Percentiles rank a stretch among this genome's conserved stretches.
phyloP scores from a whole-genome alignment of 2,888 invertebrate genomes.

The Eristalinus sepulchralis region DNA sequence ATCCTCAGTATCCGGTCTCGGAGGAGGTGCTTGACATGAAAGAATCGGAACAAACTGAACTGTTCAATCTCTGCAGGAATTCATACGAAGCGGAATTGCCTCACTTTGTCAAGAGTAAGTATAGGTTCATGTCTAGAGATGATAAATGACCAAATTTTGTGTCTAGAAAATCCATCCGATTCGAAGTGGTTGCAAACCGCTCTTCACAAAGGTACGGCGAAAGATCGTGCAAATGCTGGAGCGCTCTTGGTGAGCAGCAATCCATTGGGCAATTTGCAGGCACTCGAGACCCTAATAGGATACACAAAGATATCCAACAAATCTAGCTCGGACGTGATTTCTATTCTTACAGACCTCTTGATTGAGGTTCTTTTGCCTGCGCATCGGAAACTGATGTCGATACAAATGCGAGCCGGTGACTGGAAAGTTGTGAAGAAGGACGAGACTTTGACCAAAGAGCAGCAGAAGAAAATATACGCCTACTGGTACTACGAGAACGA shows the following conservation, averaged over 20 bases:
- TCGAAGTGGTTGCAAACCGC: conserved; percentile 80
- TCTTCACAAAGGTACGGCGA: conserved; percentile 80
- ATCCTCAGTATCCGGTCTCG: conserved; percentile 76
- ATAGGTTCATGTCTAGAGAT: neutral
- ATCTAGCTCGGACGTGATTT: conserved; percentile 77
- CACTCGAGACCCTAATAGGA: conserved; percentile 77
- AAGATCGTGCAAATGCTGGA: conserved; percentile 80
- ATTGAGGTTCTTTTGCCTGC: conserved; percentile 79
- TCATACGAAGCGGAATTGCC: conserved; percentile 77
- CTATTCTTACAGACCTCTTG: conserved; percentile 78
- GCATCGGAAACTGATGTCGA: conserved; percentile 77
- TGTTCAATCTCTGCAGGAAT: conserved; percentile 77
- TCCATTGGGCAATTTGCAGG: conserved; percentile 79
- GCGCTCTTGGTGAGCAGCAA: conserved; percentile 80
- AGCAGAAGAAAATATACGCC: conserved; percentile 85
- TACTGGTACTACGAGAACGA: conserved; percentile 95
- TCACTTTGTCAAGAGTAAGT: conserved; percentile 76
- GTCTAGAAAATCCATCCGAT: conserved; percentile 79
- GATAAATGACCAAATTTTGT: neutral
- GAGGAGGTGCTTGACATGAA: conserved; percentile 79
- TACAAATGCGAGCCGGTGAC: conserved; percentile 78
- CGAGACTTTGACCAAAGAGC: conserved; percentile 82
- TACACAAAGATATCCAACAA: conserved; percentile 80
- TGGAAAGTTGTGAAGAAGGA: conserved; percentile 79
- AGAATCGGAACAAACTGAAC: conserved; percentile 78